Evolutionary conservation across 2,113 vertebrate species (phyloP).

Genomic region (Holacanthus passer): DNA sequence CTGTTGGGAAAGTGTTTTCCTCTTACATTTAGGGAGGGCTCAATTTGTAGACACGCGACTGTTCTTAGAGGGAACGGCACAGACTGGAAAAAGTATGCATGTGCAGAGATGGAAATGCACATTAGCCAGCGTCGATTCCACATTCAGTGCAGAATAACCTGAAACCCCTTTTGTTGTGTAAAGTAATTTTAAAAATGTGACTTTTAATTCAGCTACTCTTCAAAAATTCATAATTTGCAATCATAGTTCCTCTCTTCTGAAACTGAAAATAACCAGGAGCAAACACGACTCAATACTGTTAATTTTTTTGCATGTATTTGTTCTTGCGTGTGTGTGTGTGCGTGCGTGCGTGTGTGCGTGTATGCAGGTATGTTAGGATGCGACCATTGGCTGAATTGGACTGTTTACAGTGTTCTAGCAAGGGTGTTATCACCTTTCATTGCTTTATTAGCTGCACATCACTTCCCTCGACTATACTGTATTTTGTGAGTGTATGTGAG

Average conservation of each 20-base stretch:
- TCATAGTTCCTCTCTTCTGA: constrained; percentile 1
- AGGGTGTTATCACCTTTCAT: constrained; percentile 13
- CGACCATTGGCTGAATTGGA: constrained; percentile 54
- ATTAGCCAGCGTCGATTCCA: constrained; percentile 15
- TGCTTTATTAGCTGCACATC: constrained; percentile 37
- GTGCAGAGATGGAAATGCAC: constrained; percentile 20
- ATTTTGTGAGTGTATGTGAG: constrained; percentile 39
- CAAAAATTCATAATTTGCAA: not conserved
- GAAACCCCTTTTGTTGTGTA: not conserved
- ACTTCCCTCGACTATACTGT: constrained; percentile 29
- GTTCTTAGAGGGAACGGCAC: constrained; percentile 43
- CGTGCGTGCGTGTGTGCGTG: constrained; percentile 6
- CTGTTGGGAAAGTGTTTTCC: constrained; percentile 24
- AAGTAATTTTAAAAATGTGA: not conserved
- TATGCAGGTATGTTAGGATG: constrained; percentile 3
- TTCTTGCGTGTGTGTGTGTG: constrained; percentile 12
- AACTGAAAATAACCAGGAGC: constrained; percentile 7
- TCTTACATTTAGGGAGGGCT: constrained; percentile 47
- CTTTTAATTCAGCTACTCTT: constrained; percentile 1
- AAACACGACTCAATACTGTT: constrained; percentile 32
- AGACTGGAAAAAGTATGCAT: constrained; percentile 4
- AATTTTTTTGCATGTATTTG: constrained; percentile 21
- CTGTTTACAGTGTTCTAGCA: constrained; percentile 55
- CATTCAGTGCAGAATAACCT: not conserved
- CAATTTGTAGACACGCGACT: constrained; percentile 37